Conservation (phyloP, 2,888 invertebrate species). For the Eurois occulta region DNA sequence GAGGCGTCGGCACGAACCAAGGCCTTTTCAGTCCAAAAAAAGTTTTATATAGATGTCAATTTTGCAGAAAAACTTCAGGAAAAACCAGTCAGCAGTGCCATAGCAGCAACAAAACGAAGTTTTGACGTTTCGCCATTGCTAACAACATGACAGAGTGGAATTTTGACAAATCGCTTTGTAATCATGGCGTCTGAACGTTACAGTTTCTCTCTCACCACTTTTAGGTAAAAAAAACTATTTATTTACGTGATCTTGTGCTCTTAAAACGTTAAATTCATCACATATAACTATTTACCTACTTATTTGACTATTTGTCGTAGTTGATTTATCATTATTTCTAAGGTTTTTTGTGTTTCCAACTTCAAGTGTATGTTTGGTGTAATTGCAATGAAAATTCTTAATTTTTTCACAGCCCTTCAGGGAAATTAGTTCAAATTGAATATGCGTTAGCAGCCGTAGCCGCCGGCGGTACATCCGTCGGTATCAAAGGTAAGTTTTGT, state of each 20-base stretch:
- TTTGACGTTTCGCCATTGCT: conserved; percentile 55
- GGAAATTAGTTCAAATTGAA: conserved; percentile 99
- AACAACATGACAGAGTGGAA: conserved; percentile 75
- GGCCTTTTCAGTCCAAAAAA: conserved; percentile 21
- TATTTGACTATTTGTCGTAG: neutral
- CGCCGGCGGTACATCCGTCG: conserved; percentile 99
- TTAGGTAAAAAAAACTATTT: conserved; percentile 87
- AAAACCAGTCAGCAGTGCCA: neutral
- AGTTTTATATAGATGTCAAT: too few species aligned
- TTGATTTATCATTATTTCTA: conserved; percentile 24
- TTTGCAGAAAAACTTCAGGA: neutral
- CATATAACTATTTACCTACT: neutral
- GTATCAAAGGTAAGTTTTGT: conserved; percentile 95
- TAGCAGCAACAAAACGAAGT: conserved; percentile 48
- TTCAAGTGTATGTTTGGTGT: conserved; percentile 48
- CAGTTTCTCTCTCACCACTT: conserved; percentile 97
- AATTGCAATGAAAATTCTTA: conserved; percentile 57
- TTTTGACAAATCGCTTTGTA: conserved; percentile 89
- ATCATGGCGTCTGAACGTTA: conserved; percentile 98
- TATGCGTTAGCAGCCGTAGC: conserved; percentile 99
- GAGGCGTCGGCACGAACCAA: neutral
- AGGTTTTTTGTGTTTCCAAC: conserved; percentile 32
- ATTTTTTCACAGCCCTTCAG: conserved; percentile 96
- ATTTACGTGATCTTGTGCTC: conserved; percentile 68
- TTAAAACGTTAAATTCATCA: conserved; percentile 16